phyloP scores from a whole-genome alignment of 2,113 vertebrate genomes.

The Tapirus terrestris region DNA sequence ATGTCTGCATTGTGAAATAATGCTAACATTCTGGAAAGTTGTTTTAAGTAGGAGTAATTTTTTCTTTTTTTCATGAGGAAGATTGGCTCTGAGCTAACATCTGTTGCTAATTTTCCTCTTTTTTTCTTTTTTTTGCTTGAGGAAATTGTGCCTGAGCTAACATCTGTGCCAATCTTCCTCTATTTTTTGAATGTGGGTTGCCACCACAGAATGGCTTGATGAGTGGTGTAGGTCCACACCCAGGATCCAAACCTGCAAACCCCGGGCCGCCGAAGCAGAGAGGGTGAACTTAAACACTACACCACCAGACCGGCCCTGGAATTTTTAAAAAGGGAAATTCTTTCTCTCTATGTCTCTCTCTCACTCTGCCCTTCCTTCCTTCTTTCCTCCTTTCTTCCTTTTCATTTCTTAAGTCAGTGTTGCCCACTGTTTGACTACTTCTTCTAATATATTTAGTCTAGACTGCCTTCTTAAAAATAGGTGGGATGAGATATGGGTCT shows the following conservation, averaged over 20 bases:
- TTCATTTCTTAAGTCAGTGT: background rate
- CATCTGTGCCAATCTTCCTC: too few relatives aligned
- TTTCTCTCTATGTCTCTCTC: background rate
- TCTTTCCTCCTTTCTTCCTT: background rate
- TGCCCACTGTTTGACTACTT: background rate
- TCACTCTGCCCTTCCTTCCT: background rate
- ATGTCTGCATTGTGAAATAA: conserved; percentile 23
- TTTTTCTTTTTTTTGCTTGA: too few relatives aligned
- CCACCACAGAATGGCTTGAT: too few relatives aligned
- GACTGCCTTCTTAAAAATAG: background rate
- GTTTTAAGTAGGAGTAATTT: conserved; percentile 12
- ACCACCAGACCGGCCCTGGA: too few relatives aligned
- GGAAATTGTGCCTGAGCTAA: too few relatives aligned
- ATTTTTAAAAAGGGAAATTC: conserved; percentile 39
- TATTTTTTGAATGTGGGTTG: too few relatives aligned
- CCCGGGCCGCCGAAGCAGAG: too few relatives aligned
- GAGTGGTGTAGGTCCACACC: too few relatives aligned
- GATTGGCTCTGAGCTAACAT: too few relatives aligned
- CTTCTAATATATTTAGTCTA: background rate
- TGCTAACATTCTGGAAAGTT: conserved; percentile 8
- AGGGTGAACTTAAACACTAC: too few relatives aligned
- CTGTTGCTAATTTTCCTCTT: too few relatives aligned
- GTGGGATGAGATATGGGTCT: background rate
- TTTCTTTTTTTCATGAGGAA: background rate
- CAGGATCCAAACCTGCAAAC: too few relatives aligned